phyloP scores from a whole-genome alignment of 2,797 vertebrate species.

The Limosa lapponica region DNA sequence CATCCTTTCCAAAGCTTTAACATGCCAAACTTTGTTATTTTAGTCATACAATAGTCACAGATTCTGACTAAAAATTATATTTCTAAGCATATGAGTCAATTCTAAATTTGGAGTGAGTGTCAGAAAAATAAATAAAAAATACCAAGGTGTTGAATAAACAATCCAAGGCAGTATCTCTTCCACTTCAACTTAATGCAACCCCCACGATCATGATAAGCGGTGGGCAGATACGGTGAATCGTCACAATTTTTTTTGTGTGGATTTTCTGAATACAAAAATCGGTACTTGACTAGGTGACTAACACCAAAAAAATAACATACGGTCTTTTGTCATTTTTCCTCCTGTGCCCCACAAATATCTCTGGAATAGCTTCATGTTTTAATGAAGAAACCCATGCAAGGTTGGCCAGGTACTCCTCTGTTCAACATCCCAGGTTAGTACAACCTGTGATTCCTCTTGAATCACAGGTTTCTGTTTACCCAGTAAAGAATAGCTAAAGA shows the following conservation, averaged over 20 bases:
- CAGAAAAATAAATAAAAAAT: neutral
- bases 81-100: neutral
- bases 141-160: neutral
- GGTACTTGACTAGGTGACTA: neutral
- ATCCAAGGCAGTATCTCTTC: neutral
- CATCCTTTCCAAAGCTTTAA: neutral
- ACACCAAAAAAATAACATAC: neutral
- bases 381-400: accelerated
- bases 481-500: neutral
- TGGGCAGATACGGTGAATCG: neutral
- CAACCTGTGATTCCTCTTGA: neutral
- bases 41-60: neutral
- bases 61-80: neutral
- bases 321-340: neutral
- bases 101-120: neutral
- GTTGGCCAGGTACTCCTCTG: neutral
- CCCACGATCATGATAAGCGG: neutral
- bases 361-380: neutral
- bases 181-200: neutral
- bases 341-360: neutral
- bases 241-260: neutral
- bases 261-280: neutral
- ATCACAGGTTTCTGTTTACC: neutral
- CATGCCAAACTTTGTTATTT: neutral
- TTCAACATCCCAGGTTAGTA: neutral